Conservation (phyloP, 2,797 vertebrate species). For the Sebastes dallii region DNA sequence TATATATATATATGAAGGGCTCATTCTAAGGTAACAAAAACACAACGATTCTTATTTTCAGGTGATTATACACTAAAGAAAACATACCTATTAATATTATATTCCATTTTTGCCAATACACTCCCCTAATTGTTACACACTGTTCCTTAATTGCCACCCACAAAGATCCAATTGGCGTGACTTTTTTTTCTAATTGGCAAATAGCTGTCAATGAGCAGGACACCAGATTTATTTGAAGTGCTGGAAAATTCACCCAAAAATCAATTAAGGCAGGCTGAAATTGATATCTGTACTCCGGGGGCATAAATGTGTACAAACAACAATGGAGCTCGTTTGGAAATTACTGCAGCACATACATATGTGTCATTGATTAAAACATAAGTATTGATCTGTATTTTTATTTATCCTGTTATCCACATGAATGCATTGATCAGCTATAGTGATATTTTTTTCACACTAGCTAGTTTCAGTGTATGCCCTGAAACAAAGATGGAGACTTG, state of each 20-base stretch:
- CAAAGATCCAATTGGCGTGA: not conserved
- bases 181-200: not conserved
- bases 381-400: not conserved
- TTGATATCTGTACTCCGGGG: not conserved
- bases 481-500: conserved; percentile 5
- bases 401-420: not conserved
- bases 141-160: not conserved
- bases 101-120: not conserved
- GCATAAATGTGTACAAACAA: not conserved
- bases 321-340: not conserved
- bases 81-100: not conserved
- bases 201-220: not conserved
- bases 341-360: not conserved
- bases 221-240: not conserved
- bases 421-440: not conserved
- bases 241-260: not conserved
- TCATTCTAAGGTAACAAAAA: no score
- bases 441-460: not conserved
- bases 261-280: not conserved
- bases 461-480: not conserved
- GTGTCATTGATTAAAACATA: not conserved
- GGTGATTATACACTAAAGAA: no score
- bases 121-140: not conserved
- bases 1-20: no score
- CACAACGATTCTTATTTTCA: no score